These are phyloP conservation scores for Diogma glabrata DNA, from an alignment of 2,888 invertebrate species.

Conservation along the genomic window DNA sequence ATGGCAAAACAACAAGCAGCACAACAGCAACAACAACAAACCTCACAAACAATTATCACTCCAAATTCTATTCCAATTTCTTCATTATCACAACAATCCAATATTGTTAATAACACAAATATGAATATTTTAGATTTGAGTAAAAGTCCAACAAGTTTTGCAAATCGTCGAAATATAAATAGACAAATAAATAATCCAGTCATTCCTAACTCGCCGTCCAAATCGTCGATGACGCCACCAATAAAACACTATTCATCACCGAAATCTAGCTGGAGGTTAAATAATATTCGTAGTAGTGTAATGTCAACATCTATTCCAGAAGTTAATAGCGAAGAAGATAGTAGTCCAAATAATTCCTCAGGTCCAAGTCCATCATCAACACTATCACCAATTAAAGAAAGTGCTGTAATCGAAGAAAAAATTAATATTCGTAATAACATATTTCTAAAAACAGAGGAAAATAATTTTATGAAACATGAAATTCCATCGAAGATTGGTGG, in stretches of 20 bases:
- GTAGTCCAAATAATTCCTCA: slow-evolving; percentile 49
- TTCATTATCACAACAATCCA: slow-evolving; percentile 16
- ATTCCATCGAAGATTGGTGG: slow-evolving; percentile 16
- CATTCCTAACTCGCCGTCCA: slow-evolving; percentile 44
- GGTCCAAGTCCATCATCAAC: slow-evolving; percentile 32
- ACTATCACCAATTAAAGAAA: slow-evolving; percentile 10
- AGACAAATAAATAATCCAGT: slow-evolving; percentile 36
- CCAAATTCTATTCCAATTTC: slow-evolving; percentile 5
- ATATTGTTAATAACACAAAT: slow-evolving; percentile 36
- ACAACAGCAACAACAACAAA: slow-evolving; percentile 1
- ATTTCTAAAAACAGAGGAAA: slow-evolving; percentile 35
- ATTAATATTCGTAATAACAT: slow-evolving; percentile 33
- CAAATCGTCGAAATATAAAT: slow-evolving; percentile 46
- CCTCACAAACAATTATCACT: slow-evolving; percentile 8
- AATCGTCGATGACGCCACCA: slow-evolving; percentile 26
- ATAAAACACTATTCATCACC: slow-evolving; percentile 53
- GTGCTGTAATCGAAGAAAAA: slow-evolving; percentile 23
- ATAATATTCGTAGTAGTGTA: slow-evolving; percentile 67
- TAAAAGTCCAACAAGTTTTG: slow-evolving; percentile 57
- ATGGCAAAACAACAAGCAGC: background rate
- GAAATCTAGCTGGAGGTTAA: slow-evolving; percentile 59
- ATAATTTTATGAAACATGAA: slow-evolving; percentile 37
- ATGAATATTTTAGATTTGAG: slow-evolving; percentile 57
- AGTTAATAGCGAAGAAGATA: slow-evolving; percentile 68
- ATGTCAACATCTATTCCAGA: slow-evolving; percentile 78